Percentiles rank a stretch among this genome's conserved stretches.
Evolutionary conservation across 37 sponge, comb jelly and placozoan species (phyloP).

Genomic region (Halichondria panicea): DNA sequence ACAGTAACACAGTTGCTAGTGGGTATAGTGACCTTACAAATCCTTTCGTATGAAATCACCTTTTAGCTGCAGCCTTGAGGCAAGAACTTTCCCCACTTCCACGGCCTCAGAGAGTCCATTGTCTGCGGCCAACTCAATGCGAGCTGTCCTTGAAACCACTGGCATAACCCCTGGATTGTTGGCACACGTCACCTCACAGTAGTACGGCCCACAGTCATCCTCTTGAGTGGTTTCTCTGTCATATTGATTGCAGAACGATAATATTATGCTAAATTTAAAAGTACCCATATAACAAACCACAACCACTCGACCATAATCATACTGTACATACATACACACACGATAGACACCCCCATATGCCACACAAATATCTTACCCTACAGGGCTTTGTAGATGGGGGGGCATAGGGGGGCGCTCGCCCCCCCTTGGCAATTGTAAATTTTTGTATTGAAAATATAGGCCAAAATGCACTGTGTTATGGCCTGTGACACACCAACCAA

Average conservation of each 20-base stretch:
- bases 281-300: too few relatives aligned
- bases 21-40: neutral
- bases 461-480: too few relatives aligned
- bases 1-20: neutral
- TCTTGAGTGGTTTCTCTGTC: constrained; percentile 3
- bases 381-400: too few relatives aligned
- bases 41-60: neutral
- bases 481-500: too few relatives aligned
- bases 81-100: neutral
- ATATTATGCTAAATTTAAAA: too few relatives aligned
- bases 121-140: neutral
- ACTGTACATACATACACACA: too few relatives aligned
- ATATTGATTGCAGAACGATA: neutral
- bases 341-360: too few relatives aligned
- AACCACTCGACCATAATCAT: too few relatives aligned
- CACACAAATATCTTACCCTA: too few relatives aligned
- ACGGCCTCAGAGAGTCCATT: neutral
- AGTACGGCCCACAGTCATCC: constrained; percentile 19
- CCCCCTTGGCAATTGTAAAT: too few relatives aligned
- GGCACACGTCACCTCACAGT: constrained; percentile 20
- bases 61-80: neutral
- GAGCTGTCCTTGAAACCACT: neutral
- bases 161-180: neutral
- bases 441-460: too few relatives aligned
- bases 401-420: too few relatives aligned